These are phyloP conservation scores for Drosophila grimshawi DNA, from an alignment of 1,140 invertebrate species.

Conservation along the genomic window DNA sequence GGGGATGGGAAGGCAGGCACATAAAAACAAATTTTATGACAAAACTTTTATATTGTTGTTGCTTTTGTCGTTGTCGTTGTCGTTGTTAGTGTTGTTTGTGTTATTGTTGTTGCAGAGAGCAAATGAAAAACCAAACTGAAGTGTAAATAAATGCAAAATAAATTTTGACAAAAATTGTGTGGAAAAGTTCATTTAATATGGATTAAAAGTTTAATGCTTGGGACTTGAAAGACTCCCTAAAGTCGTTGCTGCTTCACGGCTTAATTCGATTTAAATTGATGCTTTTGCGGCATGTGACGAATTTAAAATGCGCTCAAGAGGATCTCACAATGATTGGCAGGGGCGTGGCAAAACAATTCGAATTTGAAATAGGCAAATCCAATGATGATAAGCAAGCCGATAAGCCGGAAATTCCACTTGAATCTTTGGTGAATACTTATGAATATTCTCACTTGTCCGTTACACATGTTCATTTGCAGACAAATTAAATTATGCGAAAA, in stretches of 20 bases:
- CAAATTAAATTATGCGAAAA: conserved; percentile 68
- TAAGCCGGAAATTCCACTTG: conserved; percentile 20
- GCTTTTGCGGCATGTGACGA: conserved; percentile 31
- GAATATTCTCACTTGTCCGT: conserved; percentile 16
- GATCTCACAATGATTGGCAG: conserved; percentile 63
- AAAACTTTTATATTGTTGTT: conserved; percentile 67
- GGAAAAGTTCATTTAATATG: conserved; percentile 74
- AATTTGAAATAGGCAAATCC: conserved; percentile 63
- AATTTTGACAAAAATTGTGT: conserved; percentile 73
- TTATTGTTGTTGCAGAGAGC: conserved; percentile 46
- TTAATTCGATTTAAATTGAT: conserved; percentile 70
- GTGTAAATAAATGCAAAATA: conserved; percentile 75
- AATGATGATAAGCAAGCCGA: conserved; percentile 11
- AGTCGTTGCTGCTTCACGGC: conserved; percentile 26
- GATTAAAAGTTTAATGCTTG: conserved; percentile 66
- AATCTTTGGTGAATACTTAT: conserved; percentile 11
- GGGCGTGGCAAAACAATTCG: conserved; percentile 55
- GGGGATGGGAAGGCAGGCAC: conserved; percentile 31
- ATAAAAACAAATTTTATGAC: conserved; percentile 77
- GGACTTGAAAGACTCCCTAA: conserved; percentile 34
- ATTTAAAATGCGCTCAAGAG: conserved; percentile 23
- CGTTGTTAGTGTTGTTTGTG: conserved; percentile 43
- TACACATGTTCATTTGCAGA: conserved; percentile 15
- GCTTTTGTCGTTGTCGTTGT: conserved; percentile 21
- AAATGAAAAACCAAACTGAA: conserved; percentile 61